These are phyloP conservation scores for Heterochromis multidens DNA, from an alignment of 2,113 vertebrate species.

Conservation along the genomic window DNA sequence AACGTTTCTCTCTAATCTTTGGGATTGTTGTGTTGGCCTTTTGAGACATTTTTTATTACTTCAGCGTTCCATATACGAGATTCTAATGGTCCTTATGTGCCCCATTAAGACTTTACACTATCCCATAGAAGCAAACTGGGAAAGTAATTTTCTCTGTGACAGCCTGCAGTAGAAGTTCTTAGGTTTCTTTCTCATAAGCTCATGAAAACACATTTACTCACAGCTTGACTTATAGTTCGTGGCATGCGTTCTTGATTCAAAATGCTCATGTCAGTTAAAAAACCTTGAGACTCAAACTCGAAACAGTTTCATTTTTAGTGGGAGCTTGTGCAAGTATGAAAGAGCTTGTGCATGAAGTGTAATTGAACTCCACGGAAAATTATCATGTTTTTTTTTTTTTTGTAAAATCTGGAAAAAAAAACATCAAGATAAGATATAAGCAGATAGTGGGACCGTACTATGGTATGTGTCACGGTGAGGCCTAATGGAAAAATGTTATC, in stretches of 20 bases:
- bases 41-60: conserved; percentile 13
- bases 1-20: conserved; percentile 1
- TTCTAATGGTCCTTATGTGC: conserved; percentile 1
- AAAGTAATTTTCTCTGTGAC: conserved; percentile 28
- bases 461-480: background rate
- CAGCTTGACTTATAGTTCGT: background rate
- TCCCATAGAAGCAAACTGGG: background rate
- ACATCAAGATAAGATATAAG: background rate
- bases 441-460: background rate
- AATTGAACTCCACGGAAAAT: background rate
- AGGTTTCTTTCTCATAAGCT: background rate
- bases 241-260: background rate
- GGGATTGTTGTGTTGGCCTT: conserved; percentile 19
- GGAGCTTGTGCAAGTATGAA: background rate
- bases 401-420: background rate
- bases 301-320: conserved; percentile 6
- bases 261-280: background rate
- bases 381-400: background rate
- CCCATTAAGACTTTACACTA: conserved; percentile 10
- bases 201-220: background rate
- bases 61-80: conserved; percentile 5
- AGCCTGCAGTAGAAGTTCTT: background rate
- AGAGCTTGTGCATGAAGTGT: background rate
- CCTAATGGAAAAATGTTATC: conserved; percentile 6
- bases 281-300: background rate